These are phyloP conservation scores for Brachymystax lenok DNA, from an alignment of 2,797 vertebrate genomes.

Conservation along the genomic window DNA sequence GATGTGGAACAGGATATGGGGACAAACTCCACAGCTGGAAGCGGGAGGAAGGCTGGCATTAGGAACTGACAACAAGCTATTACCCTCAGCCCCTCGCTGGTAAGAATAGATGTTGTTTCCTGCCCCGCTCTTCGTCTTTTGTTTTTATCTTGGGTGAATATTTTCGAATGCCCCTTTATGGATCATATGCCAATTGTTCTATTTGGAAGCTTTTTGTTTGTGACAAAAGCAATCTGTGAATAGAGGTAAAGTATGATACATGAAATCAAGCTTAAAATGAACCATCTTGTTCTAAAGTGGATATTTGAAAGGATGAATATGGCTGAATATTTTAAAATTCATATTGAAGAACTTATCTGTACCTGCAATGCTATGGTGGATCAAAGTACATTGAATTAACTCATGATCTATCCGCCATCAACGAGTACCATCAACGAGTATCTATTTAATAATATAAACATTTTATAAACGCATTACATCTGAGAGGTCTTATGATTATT, in stretches of 20 bases:
- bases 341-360: too few relatives aligned
- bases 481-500: slow-evolving; percentile 12
- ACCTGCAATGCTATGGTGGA: neutral
- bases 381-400: neutral
- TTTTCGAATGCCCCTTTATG: neutral
- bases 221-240: neutral
- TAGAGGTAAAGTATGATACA: neutral
- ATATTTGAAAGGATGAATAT: too few relatives aligned
- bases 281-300: neutral
- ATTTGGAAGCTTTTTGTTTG: slow-evolving; percentile 5
- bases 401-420: neutral
- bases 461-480: slow-evolving; percentile 21
- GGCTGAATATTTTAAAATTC: neutral
- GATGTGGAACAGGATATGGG: slow-evolving; percentile 34
- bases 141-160: slow-evolving; percentile 13
- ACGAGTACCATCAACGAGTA: too few relatives aligned
- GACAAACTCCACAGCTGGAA: slow-evolving; percentile 30
- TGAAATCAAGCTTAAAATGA: neutral
- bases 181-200: neutral
- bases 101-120: slow-evolving; percentile 35
- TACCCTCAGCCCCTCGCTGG: slow-evolving; percentile 28
- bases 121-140: neutral
- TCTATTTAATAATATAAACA: neutral
- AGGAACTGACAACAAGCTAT: slow-evolving; percentile 43
- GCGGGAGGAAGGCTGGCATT: slow-evolving; percentile 25